phyloP scores from a whole-genome alignment of 92 coral and sea anemone species.

The Muricea muricata region DNA sequence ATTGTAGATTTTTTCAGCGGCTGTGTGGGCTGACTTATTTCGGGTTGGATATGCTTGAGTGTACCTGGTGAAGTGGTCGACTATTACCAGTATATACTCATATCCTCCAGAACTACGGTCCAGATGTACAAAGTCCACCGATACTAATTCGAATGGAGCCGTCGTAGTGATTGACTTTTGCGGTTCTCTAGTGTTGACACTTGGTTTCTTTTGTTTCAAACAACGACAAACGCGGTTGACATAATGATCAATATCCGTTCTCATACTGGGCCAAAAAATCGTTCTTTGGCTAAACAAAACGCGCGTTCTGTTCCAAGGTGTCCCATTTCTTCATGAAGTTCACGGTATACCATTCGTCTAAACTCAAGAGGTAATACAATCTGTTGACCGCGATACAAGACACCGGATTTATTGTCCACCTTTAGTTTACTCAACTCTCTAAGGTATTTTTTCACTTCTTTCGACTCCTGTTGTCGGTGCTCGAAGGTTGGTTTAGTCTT shows the following conservation, averaged over 20 bases:
- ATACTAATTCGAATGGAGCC: slow-evolving; percentile 50
- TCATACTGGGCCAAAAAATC: slow-evolving; percentile 48
- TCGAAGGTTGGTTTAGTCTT: slow-evolving; percentile 43
- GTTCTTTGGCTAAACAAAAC: slow-evolving; percentile 11
- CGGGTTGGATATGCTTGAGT: slow-evolving; percentile 9
- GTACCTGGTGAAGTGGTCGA: not conserved
- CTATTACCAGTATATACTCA: slow-evolving; percentile 44
- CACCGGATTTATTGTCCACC: slow-evolving; percentile 41
- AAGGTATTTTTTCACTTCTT: slow-evolving; percentile 57
- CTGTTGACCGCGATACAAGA: slow-evolving; percentile 47
- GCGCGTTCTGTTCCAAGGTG: slow-evolving; percentile 58
- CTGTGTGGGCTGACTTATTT: not conserved
- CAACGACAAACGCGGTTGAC: slow-evolving; percentile 50
- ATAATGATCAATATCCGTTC: slow-evolving; percentile 42
- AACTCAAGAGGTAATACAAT: slow-evolving; percentile 52
- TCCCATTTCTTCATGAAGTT: slow-evolving; percentile 66
- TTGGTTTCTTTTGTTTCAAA: slow-evolving; percentile 57
- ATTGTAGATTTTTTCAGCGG: slow-evolving; percentile 11
- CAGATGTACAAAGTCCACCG: slow-evolving; percentile 52
- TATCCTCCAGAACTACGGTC: slow-evolving; percentile 63
- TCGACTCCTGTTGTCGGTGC: slow-evolving; percentile 52
- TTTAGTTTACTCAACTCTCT: slow-evolving; percentile 58
- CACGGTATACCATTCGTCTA: slow-evolving; percentile 50
- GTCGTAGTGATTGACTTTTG: slow-evolving; percentile 42
- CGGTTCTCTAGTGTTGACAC: slow-evolving; percentile 37